Evolutionary conservation across 2,797 vertebrate genomes (phyloP), one percentile per base, ranked within the genome.

Genomic region (Sebastes goodei): DNA sequence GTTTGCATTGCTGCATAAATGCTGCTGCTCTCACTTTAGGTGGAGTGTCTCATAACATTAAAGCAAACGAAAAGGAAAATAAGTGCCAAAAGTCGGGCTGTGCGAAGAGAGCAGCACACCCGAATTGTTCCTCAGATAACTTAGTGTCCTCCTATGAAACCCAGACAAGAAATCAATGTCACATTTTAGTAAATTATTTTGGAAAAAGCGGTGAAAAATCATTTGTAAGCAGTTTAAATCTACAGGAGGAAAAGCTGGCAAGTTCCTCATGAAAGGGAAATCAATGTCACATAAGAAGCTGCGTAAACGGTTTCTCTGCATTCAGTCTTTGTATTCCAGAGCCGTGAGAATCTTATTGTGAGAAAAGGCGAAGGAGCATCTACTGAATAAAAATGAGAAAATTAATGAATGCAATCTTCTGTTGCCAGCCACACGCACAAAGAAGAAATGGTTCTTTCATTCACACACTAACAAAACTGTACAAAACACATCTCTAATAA

Each of bases 61-160:
- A 83, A 76, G 78, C 66, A 80, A 89, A 89, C n/a, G 11, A 73
- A 42, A 85, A 75, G 42, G 29, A 74, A 73, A 74, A 38, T 81
- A 91, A 90, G 93, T 92, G 92, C 92, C 71, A 82, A 67, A 84
- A 82, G 69, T 63, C 60, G 64, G 64, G 65, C 60, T 63, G 74
- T 30, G 10, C 46, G 49, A 38, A 57, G 66, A 81, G n/a, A 65
- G 80, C 74, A 82, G 78, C 30, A 23, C 33, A 35, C 57, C 71
- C 38, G 0, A 42, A 80, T 33, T 65, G 81, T 72, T 83, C 52
- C 62, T 77, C 55, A 55, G 75, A 89, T 81, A 91, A 88, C 71
- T 88, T 85, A 64, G 83, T 87, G 82, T 92, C 69, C 60, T 83
- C 52, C 56, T 73, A 74, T 71, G 21, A 92, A 84, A 75, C 57